Base-by-base conservation (phyloP, 2,888 invertebrate species). In the Dexiosoma caninum region DNA sequence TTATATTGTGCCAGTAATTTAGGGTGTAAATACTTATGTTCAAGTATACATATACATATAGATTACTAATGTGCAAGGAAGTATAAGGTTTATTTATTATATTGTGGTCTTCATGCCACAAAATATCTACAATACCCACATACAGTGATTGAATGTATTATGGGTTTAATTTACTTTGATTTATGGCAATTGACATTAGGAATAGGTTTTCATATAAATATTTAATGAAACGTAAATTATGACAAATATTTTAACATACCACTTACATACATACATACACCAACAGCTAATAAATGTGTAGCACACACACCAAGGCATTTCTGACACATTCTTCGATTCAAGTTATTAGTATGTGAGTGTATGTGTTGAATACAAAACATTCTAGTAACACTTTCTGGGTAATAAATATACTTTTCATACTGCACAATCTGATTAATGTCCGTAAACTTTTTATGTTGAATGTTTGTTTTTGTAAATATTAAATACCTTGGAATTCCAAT, bases 161-260 rank as follows among this genome's bases (percentile, higher is more conserved):
- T 60, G 19, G 67, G 14, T 74, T 78, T 62, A 62, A 74, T 74
- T 79, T 79, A 74, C 69, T 79, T 79, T 79, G 79, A 79, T 79
- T 79, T 79, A 79, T 79, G 79, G 79, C 79, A 64, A 79, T 74
- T 74, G 79, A 74, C 72, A 79, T 79, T 74, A 64, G 69, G 69
- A 79, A 74, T 74, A 70, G 74, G 79, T 74, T 70, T 74, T 59
- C 79, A 70, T 64, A 79, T 79, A 79, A 79, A 79, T 79, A 79
- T 79, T 79, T 79, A 79, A 79, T 79, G 79, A 74, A 79, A 79
- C 79, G 74, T 79, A 79, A 79, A 74, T 79, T 76, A 76, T 80
- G 76, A 80, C 75, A 80, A 80, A 76, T 76, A 75, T 76, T 66
- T 67, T 53, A 53, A 66, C 55, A 64, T 53, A 51, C n/a, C 27